Base-by-base conservation (phyloP, 2,888 invertebrate genomes). In the Platycheirus rosarum region DNA sequence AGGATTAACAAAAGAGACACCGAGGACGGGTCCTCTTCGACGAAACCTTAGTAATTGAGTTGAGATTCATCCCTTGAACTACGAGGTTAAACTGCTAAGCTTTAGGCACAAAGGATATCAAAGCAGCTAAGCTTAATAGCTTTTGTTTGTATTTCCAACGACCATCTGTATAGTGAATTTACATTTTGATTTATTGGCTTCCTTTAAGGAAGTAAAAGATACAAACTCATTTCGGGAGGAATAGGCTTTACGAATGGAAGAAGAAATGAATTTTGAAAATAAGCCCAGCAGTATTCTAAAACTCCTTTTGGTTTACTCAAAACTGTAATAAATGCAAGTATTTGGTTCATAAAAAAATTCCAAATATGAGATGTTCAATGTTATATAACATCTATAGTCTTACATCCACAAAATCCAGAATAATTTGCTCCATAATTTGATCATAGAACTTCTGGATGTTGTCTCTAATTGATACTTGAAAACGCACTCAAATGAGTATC, bases 141-240 rank as follows among this genome's bases (percentile, higher is more conserved):
- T 48, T 57, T 48, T 40, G 26, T 57, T 57, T 57, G 57, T 60
- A n/a, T 18, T 57, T 57, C 11, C 20, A 68, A 55, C 14, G 37
- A 29, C 4, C 32, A 44, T 44, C 29, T 44, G 23, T 29, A 11
- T 23, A 7, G 37, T 23, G 40, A 26, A 69, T 69, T 40, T 48
- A 48, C 35, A 49, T 57, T 57, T 48, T 57, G 37, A 69, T 57
- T 40, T 60, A 57, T 69, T 69, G 69, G 57, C 57, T 69, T 57
- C 20, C 57, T 37, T 48, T 26, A 16, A 37, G n/a, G 20, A 14
- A 55, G 8, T 37, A 55, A 57, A 23, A 35, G 9, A 46, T 48
- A 37, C 26, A 9, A 57, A 53, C 32, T 26, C 18, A 32, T 23
- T 53, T 68, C 8, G 18, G 42, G 29, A 53, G 16, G 42, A 42